Conservation (phyloP, 2,113 vertebrate species). For the Microtus richardsoni region DNA sequence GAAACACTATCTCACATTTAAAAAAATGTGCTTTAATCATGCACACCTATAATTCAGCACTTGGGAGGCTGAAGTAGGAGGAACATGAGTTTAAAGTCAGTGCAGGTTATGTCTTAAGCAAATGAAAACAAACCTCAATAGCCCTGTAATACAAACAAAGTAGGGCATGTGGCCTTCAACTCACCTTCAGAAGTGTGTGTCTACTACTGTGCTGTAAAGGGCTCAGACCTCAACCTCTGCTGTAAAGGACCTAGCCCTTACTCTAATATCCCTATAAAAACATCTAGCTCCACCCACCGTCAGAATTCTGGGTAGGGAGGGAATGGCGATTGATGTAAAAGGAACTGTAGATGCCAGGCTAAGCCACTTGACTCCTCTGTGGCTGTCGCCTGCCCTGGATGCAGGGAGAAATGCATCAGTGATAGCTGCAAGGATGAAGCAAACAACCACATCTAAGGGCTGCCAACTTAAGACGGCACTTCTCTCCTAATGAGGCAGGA, state of each 20-base stretch:
- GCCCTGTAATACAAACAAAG: background rate
- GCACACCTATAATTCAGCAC: background rate
- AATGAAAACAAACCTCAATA: background rate
- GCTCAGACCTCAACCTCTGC: background rate
- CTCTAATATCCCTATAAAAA: background rate
- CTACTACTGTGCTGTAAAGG: background rate
- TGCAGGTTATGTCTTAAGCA: background rate
- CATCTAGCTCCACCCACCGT: background rate
- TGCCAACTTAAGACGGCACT: conserved; percentile 43
- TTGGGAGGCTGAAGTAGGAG: background rate
- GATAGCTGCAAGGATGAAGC: conserved; percentile 23
- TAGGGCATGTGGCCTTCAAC: background rate
- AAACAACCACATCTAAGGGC: conserved; percentile 33
- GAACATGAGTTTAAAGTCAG: background rate
- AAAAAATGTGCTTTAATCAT: background rate
- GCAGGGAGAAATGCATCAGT: conserved; percentile 10
- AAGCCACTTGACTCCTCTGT: background rate
- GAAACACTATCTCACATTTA: background rate
- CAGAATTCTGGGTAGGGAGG: background rate
- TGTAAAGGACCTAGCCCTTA: background rate
- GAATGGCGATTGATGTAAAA: background rate
- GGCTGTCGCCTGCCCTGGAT: background rate
- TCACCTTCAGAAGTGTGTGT: background rate
- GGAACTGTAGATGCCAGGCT: conserved; percentile 10
- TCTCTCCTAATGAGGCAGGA: conserved; percentile 32